Percentiles rank a stretch among this genome's conserved stretches.
Evolutionary conservation across 2,888 invertebrate species (phyloP).

Genomic region (Orchestes rusci): DNA sequence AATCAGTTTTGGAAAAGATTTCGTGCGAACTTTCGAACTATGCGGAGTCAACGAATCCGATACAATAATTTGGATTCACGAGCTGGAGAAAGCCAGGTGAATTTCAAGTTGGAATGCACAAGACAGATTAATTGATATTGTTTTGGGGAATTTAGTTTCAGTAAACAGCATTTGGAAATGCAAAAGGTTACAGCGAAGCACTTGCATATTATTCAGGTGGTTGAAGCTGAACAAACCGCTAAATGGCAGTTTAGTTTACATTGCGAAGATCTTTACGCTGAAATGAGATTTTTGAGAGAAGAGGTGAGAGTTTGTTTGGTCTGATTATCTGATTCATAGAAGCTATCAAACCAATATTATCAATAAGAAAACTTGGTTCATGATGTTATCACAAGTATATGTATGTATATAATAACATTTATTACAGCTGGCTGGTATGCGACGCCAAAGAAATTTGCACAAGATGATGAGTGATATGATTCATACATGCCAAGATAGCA

Average conservation of each 20-base stretch:
- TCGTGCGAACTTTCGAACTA: conserved; percentile 80
- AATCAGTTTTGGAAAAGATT: conserved; percentile 78
- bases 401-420: too few species aligned
- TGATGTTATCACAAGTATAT: too few species aligned
- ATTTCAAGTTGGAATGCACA: conserved; percentile 15
- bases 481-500: conserved; percentile 13
- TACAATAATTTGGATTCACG: conserved; percentile 85
- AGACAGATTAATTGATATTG: background rate
- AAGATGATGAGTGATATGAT: too few species aligned
- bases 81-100: conserved; percentile 82
- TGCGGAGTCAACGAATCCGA: conserved; percentile 78
- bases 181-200: conserved; percentile 91
- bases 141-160: conserved; percentile 57
- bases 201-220: conserved; percentile 78
- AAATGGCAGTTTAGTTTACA: conserved; percentile 92
- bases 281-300: conserved; percentile 80
- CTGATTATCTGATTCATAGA: too few species aligned
- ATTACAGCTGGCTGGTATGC: conserved; percentile 67
- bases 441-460: conserved; percentile 72
- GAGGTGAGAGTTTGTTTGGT: too few species aligned
- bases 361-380: too few species aligned
- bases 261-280: conserved; percentile 81
- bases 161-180: conserved; percentile 79
- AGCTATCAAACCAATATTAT: too few species aligned
- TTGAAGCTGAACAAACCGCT: conserved; percentile 86